phyloP scores from a whole-genome alignment of 2,113 vertebrate genomes.

The Struthio camelus region DNA sequence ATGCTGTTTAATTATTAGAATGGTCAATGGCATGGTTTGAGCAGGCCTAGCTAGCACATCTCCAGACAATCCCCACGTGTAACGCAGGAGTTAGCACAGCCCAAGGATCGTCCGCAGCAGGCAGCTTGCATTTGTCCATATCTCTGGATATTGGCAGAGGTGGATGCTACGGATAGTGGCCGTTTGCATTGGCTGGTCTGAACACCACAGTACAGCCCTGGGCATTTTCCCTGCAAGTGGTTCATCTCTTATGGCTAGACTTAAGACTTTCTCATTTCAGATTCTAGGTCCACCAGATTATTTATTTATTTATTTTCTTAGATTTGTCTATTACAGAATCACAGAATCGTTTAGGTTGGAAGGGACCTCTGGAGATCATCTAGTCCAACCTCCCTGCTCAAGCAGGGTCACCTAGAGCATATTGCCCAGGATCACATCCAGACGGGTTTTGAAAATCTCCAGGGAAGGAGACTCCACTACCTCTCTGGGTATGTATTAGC shows the following conservation, averaged over 20 bases:
- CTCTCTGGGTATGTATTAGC: no score
- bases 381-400: no score
- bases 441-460: no score
- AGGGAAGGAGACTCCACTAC: no score
- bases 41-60: neutral
- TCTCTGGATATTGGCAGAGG: neutral
- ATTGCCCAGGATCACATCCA: no score
- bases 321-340: neutral
- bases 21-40: neutral
- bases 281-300: neutral
- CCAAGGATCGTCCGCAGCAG: neutral
- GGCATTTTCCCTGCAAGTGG: neutral
- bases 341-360: no score
- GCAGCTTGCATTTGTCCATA: neutral
- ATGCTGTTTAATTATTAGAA: neutral
- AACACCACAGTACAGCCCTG: neutral
- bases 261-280: neutral
- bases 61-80: accelerated
- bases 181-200: neutral
- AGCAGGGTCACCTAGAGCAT: no score
- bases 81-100: neutral
- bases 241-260: neutral
- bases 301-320: neutral
- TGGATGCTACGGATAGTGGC: neutral
- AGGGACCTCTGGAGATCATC: no score